phyloP scores from a whole-genome alignment of 2,797 vertebrate genomes.

The Lophura swinhoii region DNA sequence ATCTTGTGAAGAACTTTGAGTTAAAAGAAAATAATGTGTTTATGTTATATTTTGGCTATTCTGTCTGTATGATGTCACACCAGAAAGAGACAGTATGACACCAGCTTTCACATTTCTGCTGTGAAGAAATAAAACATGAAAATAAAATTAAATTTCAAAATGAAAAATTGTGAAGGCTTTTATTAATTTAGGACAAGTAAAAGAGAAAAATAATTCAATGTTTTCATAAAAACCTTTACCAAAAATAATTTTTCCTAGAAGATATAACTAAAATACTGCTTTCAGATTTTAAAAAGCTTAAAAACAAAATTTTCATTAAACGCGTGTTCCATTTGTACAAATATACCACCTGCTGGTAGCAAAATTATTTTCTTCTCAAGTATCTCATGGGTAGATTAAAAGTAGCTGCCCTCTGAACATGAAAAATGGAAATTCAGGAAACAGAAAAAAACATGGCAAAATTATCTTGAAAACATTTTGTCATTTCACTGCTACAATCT shows the following conservation, averaged over 20 bases:
- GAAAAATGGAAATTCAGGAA: not conserved
- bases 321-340: not conserved
- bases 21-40: not conserved
- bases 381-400: not conserved
- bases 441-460: not conserved
- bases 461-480: not conserved
- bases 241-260: not conserved
- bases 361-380: conserved; percentile 11
- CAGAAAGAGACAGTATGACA: not conserved
- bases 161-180: not conserved
- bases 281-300: not conserved
- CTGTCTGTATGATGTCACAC: not conserved
- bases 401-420: not conserved
- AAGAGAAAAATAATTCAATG: not conserved
- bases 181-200: not conserved
- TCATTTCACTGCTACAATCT: not conserved
- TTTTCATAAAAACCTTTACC: not conserved
- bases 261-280: not conserved
- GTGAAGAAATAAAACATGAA: not conserved
- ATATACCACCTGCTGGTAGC: not conserved
- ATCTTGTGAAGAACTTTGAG: not conserved
- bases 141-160: not conserved
- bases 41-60: not conserved
- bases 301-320: not conserved
- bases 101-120: rapidly evolving